Conservation (phyloP, 2,797 vertebrate species). For the Tiaroga cobitis region DNA sequence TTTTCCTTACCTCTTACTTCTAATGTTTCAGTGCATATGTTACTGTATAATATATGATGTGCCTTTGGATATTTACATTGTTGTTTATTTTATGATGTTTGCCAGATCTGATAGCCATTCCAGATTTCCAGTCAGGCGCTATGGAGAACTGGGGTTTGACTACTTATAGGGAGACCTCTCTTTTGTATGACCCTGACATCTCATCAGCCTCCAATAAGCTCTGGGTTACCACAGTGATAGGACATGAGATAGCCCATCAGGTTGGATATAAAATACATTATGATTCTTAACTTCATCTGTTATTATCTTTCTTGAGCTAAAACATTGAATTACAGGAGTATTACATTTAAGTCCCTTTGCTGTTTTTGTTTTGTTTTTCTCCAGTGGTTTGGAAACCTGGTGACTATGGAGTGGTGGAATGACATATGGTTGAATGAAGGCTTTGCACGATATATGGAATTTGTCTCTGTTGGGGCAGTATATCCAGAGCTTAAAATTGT, state of each 20-base stretch:
- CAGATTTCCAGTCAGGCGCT: constrained; percentile 81
- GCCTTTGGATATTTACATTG: neutral
- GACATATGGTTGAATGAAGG: constrained; percentile 86
- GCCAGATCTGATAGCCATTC: constrained; percentile 83
- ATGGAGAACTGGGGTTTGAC: constrained; percentile 89
- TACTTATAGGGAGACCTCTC: constrained; percentile 81
- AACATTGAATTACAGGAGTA: neutral
- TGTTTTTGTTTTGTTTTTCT: neutral
- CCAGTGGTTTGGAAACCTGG: constrained; percentile 87
- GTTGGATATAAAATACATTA: constrained; percentile 59
- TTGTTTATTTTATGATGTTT: constrained; percentile 49
- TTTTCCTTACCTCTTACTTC: neutral
- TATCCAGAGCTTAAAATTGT: constrained; percentile 81
- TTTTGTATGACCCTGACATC: constrained; percentile 78
- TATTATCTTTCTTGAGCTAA: neutral
- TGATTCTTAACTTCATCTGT: neutral
- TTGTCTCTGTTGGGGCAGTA: constrained; percentile 78
- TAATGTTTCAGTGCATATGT: neutral
- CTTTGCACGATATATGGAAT: constrained; percentile 85
- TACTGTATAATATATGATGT: neutral
- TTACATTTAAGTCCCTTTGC: neutral
- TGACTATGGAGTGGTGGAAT: constrained; percentile 87
- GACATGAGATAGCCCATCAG: constrained; percentile 85
- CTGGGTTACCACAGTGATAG: constrained; percentile 82
- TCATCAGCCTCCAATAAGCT: constrained; percentile 81